These are phyloP conservation scores for Eriocheir sinensis DNA, from an alignment of 1,140 invertebrate species.

Conservation along the genomic window DNA sequence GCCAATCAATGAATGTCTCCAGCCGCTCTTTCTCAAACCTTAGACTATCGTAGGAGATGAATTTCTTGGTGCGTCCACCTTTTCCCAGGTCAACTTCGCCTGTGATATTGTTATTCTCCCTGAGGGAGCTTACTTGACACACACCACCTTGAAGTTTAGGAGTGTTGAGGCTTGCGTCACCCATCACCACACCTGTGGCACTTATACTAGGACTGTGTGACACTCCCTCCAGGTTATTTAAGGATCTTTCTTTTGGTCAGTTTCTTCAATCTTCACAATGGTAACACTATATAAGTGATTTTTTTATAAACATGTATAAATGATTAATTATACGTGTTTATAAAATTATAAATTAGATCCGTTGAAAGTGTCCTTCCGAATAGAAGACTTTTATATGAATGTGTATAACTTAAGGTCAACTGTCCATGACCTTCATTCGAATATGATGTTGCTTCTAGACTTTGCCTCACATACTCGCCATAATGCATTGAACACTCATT, in stretches of 20 bases:
- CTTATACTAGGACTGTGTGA: no score
- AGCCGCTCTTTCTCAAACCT: constrained; percentile 76
- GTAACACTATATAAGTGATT: background rate
- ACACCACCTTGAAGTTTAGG: no score
- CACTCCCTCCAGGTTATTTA: no score
- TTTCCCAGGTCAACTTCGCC: background rate
- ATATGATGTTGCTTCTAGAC: background rate
- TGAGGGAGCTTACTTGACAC: background rate
- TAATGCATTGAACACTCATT: constrained; percentile 44
- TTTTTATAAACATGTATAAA: background rate
- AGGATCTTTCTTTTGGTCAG: no score
- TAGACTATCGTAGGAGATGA: constrained; percentile 71
- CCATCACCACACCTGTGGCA: background rate
- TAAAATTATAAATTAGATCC: background rate
- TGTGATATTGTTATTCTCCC: background rate
- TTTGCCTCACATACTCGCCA: background rate
- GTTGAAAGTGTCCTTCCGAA: constrained; percentile 49
- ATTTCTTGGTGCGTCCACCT: constrained; percentile 47
- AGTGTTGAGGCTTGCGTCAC: no score
- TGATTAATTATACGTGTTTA: background rate
- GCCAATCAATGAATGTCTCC: constrained; percentile 79
- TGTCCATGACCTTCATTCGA: background rate
- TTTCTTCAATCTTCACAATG: background rate
- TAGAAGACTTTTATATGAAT: constrained; percentile 29
- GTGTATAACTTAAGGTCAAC: background rate